These are phyloP conservation scores for Crioceris asparagi DNA, from an alignment of 2,888 invertebrate genomes.

Conservation along the genomic window DNA sequence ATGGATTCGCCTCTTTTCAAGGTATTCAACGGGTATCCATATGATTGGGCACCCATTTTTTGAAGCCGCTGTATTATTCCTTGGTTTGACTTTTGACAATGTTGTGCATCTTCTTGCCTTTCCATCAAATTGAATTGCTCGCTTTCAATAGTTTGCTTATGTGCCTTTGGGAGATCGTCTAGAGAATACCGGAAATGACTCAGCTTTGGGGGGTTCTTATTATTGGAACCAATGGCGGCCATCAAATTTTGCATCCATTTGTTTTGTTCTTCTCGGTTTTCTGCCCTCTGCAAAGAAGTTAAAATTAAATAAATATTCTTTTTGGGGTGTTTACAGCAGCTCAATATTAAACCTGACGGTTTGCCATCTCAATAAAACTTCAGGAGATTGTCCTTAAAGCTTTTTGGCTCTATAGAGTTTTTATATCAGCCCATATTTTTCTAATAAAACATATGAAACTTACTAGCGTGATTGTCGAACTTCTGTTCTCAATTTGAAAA, in stretches of 20 bases:
- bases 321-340: too few relatives aligned
- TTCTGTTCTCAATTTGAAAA: conserved; percentile 39
- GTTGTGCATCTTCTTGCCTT: conserved; percentile 8
- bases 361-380: too few relatives aligned
- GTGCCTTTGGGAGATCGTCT: conserved; percentile 24
- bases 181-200: conserved; percentile 37
- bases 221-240: conserved; percentile 34
- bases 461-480: conserved; percentile 39
- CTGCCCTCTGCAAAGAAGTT: conserved; percentile 35
- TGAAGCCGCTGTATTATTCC: conserved; percentile 29
- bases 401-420: too few relatives aligned
- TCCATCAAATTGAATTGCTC: conserved; percentile 17
- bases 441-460: too few relatives aligned
- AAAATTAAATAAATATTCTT: too few relatives aligned
- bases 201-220: conserved; percentile 23
- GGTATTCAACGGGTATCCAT: conserved; percentile 16
- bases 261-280: conserved; percentile 39
- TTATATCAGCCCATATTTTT: too few relatives aligned
- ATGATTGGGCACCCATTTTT: conserved; percentile 29
- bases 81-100: conserved; percentile 8
- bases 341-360: too few relatives aligned
- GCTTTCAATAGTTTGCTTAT: conserved; percentile 1
- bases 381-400: too few relatives aligned
- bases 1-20: conserved; percentile 1
- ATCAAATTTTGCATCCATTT: conserved; percentile 43